Evolutionary conservation across 2,113 vertebrate species (phyloP).

Genomic region (Pica pica): DNA sequence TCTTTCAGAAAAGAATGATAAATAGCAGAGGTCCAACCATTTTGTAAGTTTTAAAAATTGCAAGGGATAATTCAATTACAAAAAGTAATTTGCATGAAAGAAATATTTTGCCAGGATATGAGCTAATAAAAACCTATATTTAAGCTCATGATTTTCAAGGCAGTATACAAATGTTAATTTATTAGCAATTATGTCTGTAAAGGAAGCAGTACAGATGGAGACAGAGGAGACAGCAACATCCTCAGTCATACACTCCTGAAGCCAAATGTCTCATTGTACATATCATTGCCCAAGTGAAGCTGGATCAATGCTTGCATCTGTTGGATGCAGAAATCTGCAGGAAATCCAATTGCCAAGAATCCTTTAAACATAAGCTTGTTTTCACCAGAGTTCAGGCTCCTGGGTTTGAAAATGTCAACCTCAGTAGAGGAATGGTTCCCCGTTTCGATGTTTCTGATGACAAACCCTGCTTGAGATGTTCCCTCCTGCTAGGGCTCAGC

Average conservation of each 20-base stretch:
- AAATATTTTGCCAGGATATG: conserved; percentile 17
- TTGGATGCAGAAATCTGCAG: background rate
- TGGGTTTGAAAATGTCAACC: conserved; percentile 38
- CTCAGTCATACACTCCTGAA: background rate
- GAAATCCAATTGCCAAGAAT: conserved; percentile 16
- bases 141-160: background rate
- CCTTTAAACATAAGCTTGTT: conserved; percentile 23
- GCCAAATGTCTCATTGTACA: background rate
- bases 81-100: background rate
- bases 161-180: background rate
- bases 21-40: background rate
- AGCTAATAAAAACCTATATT: background rate
- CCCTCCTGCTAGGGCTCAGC: conserved; percentile 16
- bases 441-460: background rate
- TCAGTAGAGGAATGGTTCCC: background rate
- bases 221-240: background rate
- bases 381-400: conserved; percentile 5
- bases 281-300: background rate
- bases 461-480: background rate
- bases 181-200: background rate
- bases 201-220: conserved; percentile 22
- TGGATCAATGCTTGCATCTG: conserved; percentile 30
- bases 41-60: background rate
- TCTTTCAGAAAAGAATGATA: background rate
- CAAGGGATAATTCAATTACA: conserved; percentile 6